Evolutionary conservation across 2,113 vertebrate genomes (phyloP).

Genomic region (Ochotona curzoniae): DNA sequence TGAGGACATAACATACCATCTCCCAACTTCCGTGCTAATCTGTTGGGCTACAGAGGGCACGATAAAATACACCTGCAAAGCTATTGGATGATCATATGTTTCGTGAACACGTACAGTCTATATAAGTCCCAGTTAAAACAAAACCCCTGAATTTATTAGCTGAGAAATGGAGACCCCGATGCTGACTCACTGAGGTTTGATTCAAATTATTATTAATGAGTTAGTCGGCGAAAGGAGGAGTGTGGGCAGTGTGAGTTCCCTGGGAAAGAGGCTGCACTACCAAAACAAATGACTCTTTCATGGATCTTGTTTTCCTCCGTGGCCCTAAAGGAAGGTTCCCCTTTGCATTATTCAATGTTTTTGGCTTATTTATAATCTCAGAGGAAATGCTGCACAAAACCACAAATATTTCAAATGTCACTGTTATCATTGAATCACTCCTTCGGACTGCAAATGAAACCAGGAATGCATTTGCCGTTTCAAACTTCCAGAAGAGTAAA

Average conservation of each 20-base stretch:
- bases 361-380: constrained; percentile 72
- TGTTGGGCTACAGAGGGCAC: neutral
- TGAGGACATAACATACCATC: neutral
- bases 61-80: constrained; percentile 4
- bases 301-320: constrained; percentile 61
- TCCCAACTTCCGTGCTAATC: neutral
- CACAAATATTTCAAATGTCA: constrained; percentile 66
- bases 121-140: constrained; percentile 74
- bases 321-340: constrained; percentile 62
- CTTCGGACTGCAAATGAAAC: constrained; percentile 67
- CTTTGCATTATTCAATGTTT: constrained; percentile 76
- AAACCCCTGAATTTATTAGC: constrained; percentile 73
- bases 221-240: constrained; percentile 71
- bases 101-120: constrained; percentile 32
- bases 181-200: constrained; percentile 68
- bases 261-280: constrained; percentile 39
- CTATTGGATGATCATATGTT: constrained; percentile 31
- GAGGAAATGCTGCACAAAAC: constrained; percentile 66
- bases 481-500: constrained; percentile 25
- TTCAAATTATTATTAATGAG: constrained; percentile 81
- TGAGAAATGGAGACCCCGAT: constrained; percentile 62
- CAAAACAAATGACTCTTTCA: constrained; percentile 71
- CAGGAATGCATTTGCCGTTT: constrained; percentile 28
- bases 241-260: neutral
- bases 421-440: constrained; percentile 67